Base-by-base conservation (phyloP, 2,888 invertebrate genomes). In the Sepioteuthis lessoniana region DNA sequence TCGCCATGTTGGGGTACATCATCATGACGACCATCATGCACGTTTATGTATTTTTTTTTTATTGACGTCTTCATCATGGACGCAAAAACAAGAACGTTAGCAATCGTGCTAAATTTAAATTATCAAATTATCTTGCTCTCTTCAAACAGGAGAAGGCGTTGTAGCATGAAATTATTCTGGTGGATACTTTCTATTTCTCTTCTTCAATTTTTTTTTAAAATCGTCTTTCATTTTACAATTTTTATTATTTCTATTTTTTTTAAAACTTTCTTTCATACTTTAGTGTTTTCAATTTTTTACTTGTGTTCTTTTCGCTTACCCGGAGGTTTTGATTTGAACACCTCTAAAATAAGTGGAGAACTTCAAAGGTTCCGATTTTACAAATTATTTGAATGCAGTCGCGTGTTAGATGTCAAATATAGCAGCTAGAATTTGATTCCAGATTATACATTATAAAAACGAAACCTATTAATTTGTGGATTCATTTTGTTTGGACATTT, bases 31-130 rank as follows among this genome's bases (percentile, higher is more conserved):
- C 31, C 1, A 76, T 76, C 31, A 2, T 76, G 19, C 13, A 76
- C 0, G 10, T n/a, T 31, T n/a, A 13, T 76, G 0, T 31, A 0
- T 76, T 76, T n/a, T n/a, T 76, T 76, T 28, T 10, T 31, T 76
- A 76, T 76, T 7, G 76, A 76, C 76, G 76, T 60, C 10, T 8
- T 60, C 60, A 60, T 60, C 60, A 60, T 60, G 60, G 28, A 28
- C 60, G 10, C 60, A 60, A 31, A 76, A 76, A 13, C 76, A 76
- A 76, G 76, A 76, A 31, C n/a, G 76, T 76, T 31, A 76, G 31
- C 76, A 76, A 76, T 76, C 76, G 76, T 76, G 76, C 31, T 76
- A 76, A n/a, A 76, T 76, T 76, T 76, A 31, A 76, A 76, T n/a
- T 7, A 76, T n/a, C 76, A 76, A 76, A 76, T 76, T 76, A 31